Evolutionary conservation across 2,797 vertebrate species (phyloP), one percentile per base, ranked within the genome.

Genomic region (Cichlasoma orientale): DNA sequence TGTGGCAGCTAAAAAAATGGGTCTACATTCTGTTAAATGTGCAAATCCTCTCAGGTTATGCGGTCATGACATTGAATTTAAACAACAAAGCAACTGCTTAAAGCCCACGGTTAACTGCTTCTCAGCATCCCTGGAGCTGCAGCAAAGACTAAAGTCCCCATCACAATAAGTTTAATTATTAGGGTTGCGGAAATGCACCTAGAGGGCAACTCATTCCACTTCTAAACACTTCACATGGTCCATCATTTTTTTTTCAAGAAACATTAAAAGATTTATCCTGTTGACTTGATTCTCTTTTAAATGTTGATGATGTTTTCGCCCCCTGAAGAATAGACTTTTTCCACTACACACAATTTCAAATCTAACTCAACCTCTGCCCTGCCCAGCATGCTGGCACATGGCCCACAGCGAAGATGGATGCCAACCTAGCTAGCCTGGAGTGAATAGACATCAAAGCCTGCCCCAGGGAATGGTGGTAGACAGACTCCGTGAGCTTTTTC

Each of bases 91-190:
- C 23, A 54, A 53, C 57, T 76, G 44, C 12, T 77, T 68, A 61
- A 75, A 71, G 58, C 53, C 54, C 58, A 52, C 10, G 54, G 55
- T 70, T 55, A 47, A 72, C 61, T 59, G 63, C 63, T 69, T 58
- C 9, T 75, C 41, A 72, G 38, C 3, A 21, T 80, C 59, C 84
- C 56, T 0, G 41, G 44, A 80, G 74, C 72, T 2, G 21, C 75
- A 87, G 84, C 81, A 88, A 88, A 75, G 63, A 88, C 88, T 88
- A 84, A 80, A 82, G 79, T 79, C 77, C 81, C 78, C 70, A 71
- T 88, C 86, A 88, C 77, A 74, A 47, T 75, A 86, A 77, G 74
- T 88, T 90, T 91, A 87, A 88, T 93, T 88, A 90, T 86, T 78
- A 90, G 78, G 79, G 88, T 55, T 79, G 57, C 73, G 77, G 76